Evolutionary conservation across 2,888 invertebrate species (phyloP).

Genomic region (Spodoptera exigua): DNA sequence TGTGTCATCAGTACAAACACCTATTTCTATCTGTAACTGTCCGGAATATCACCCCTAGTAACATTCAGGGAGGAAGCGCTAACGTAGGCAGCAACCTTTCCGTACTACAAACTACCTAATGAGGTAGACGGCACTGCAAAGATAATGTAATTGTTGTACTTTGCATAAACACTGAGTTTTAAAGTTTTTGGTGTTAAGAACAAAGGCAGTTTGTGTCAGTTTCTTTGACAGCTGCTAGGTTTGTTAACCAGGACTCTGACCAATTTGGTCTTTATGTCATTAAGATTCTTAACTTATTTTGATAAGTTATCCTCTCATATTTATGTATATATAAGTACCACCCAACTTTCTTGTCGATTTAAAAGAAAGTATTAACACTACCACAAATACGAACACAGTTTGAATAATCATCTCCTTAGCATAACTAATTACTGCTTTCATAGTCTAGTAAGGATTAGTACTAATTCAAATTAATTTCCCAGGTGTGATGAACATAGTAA

Average conservation of each 20-base stretch:
- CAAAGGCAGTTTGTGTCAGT: neutral
- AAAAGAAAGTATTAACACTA: too few relatives aligned
- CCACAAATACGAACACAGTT: too few relatives aligned
- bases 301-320: too few relatives aligned
- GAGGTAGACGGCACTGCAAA: conserved; percentile 12
- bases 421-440: too few relatives aligned
- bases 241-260: too few relatives aligned
- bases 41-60: conserved; percentile 15
- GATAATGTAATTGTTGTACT: conserved; percentile 8
- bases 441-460: too few relatives aligned
- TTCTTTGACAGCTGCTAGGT: neutral
- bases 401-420: too few relatives aligned
- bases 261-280: too few relatives aligned
- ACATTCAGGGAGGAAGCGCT: conserved; percentile 9
- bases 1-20: conserved; percentile 1
- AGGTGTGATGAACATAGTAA: conserved; percentile 3
- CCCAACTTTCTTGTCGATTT: too few relatives aligned
- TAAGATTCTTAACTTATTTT: too few relatives aligned
- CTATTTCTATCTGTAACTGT: conserved; percentile 9
- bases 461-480: conserved; percentile 10
- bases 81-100: conserved; percentile 8
- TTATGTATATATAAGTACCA: too few relatives aligned
- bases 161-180: conserved; percentile 3
- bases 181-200: neutral
- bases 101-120: conserved; percentile 6